Conservation (phyloP, 2,113 vertebrate genomes). For the Motacilla alba region DNA sequence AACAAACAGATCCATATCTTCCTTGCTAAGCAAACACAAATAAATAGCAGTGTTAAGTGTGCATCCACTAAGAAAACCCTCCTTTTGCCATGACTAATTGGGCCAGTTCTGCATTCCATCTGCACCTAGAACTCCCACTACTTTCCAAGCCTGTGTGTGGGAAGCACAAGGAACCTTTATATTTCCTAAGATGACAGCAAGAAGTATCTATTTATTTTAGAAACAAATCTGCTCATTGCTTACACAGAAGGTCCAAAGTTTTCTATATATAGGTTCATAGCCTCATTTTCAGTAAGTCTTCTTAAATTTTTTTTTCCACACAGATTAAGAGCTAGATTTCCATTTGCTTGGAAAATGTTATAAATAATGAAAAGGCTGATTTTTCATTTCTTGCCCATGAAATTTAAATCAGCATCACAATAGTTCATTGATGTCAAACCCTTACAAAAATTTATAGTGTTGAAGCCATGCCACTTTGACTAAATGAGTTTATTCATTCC, state of each 20-base stretch:
- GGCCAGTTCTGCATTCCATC: background rate
- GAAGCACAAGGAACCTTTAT: constrained; percentile 30
- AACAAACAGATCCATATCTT: background rate
- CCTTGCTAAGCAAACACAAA: background rate
- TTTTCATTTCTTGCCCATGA: constrained; percentile 40
- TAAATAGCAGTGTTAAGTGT: background rate
- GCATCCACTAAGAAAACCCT: background rate
- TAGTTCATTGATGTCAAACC: constrained; percentile 32
- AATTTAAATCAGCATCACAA: constrained; percentile 52
- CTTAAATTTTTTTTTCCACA: background rate
- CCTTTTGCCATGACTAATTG: background rate
- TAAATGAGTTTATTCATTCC: constrained; percentile 64
- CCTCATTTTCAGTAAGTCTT: background rate
- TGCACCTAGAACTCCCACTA: background rate
- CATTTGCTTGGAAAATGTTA: constrained; percentile 9
- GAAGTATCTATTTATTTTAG: background rate
- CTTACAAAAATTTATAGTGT: constrained; percentile 28
- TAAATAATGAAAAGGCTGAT: constrained; percentile 11
- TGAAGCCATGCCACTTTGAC: constrained; percentile 46
- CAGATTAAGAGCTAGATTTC: background rate
- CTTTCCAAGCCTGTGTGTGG: background rate
- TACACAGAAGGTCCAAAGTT: background rate
- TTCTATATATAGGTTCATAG: background rate
- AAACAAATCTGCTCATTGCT: background rate
- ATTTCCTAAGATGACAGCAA: background rate